These are phyloP conservation scores for Boulengeromyrus knoepffleri DNA, from an alignment of 2,113 vertebrate genomes.

Conservation along the genomic window DNA sequence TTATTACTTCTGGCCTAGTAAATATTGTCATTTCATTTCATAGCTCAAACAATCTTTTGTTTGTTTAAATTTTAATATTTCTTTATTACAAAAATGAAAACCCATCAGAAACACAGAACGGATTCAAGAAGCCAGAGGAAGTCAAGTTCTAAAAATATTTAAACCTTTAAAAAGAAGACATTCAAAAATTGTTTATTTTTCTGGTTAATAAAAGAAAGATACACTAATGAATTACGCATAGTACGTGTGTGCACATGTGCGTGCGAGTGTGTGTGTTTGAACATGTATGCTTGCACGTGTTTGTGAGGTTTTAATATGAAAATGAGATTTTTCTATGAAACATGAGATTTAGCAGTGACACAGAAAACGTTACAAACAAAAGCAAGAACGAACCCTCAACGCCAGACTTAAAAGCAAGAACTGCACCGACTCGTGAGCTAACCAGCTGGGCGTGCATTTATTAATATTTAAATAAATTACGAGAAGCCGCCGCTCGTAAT, in stretches of 20 bases:
- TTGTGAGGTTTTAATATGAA: slow-evolving; percentile 1
- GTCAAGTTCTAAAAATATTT: slow-evolving; percentile 26
- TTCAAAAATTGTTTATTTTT: slow-evolving; percentile 14
- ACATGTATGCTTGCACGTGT: neutral
- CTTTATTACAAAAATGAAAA: slow-evolving; percentile 21
- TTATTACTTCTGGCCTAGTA: slow-evolving; percentile 39
- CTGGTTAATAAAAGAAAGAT: slow-evolving; percentile 17
- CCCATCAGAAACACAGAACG: slow-evolving; percentile 15
- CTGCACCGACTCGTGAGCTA: neutral
- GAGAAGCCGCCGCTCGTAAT: slow-evolving; percentile 1
- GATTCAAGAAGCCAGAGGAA: slow-evolving; percentile 25
- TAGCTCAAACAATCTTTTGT: slow-evolving; percentile 29
- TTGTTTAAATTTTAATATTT: slow-evolving; percentile 26
- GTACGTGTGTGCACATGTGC: neutral
- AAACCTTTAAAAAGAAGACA: slow-evolving; percentile 21
- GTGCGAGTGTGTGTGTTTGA: neutral
- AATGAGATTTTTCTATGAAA: slow-evolving; percentile 10
- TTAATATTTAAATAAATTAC: slow-evolving; percentile 23
- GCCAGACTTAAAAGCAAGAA: neutral
- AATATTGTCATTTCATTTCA: slow-evolving; percentile 40
- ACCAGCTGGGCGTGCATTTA: slow-evolving; percentile 13
- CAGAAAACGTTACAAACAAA: slow-evolving; percentile 12
- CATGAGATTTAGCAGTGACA: neutral
- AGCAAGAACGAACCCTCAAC: neutral
- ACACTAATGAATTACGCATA: slow-evolving; percentile 23